A percentile compares a stretch with the other conserved stretches of the same genome.
phyloP scores from a whole-genome alignment of 2,888 invertebrate genomes.

The Empis stercorea region DNA sequence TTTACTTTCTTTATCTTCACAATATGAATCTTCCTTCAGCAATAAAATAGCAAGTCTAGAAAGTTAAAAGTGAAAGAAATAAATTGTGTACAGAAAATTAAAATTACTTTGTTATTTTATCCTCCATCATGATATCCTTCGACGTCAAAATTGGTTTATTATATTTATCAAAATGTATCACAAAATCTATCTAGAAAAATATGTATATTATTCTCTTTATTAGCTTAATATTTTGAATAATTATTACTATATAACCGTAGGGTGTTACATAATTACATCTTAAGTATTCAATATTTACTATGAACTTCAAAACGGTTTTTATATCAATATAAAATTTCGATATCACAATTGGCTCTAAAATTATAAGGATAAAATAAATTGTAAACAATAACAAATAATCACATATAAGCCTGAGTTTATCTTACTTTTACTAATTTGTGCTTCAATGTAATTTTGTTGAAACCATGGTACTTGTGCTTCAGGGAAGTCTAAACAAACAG shows the following conservation, averaged over 20 bases:
- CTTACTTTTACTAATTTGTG: constrained; percentile 37
- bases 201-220: constrained; percentile 1
- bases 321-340: constrained; percentile 23
- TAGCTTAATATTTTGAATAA: background rate
- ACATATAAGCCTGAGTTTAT: background rate
- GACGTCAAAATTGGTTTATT: constrained; percentile 22
- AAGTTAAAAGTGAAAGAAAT: no score
- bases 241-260: constrained; percentile 30
- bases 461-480: constrained; percentile 53
- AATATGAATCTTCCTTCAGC: constrained; percentile 35
- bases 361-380: background rate
- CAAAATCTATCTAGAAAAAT: constrained; percentile 31
- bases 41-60: constrained; percentile 37
- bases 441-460: constrained; percentile 46
- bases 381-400: no score
- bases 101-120: constrained; percentile 30
- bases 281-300: constrained; percentile 25
- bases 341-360: constrained; percentile 13
- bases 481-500: constrained; percentile 50
- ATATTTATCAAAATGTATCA: constrained; percentile 30
- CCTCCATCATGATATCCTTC: constrained; percentile 25
- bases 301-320: constrained; percentile 17
- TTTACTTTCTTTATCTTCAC: constrained; percentile 36
- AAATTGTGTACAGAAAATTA: background rate
- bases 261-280: constrained; percentile 33